Evolutionary conservation across 2,797 vertebrate species (phyloP), one percentile per base, ranked within the genome.

Genomic region (Caiman crocodilus): DNA sequence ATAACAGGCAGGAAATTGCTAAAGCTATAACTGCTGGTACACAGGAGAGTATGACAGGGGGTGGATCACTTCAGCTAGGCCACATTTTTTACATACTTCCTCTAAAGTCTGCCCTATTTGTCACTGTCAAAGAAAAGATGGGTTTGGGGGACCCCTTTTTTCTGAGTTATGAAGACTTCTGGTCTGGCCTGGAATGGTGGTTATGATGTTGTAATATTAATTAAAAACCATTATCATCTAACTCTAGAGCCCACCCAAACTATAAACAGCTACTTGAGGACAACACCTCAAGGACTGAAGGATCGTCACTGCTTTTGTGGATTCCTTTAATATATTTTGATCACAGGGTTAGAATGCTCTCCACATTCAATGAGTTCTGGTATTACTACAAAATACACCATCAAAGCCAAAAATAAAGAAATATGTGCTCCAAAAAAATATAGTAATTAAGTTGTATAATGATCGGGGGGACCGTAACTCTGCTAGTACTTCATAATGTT

Each of bases 401-500:
- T 69, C 87, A 78, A 55, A 50, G 42, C 42, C 42, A 50, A 50
- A 50, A 87, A 88, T 87, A 73, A 71, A 4, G 82, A 69, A 87
- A 91, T 73, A 77, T 75, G 76, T 20, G 89, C 42, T 60, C 69
- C n/a, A 30, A 82, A 71, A 71, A 84, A 16, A 76, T 90, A 67
- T 3, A 12, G 6, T 15, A 23, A 10, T 87, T 79, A 79, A 76
- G 79, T 56, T 69, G 42, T 84, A 16, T 13, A 71, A 21, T 76
- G 26, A 63, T 88, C 85, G 14, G 58, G 28, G 13, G 92, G 89
- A 2, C 56, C 69, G 82, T 73, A 5, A 82, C 64, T 85, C 18
- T 64, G 67, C 57, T 80, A 88, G 82, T 82, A 56, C 64, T 79
- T 83, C 57, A 82, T 67, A 95, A 94, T n/a, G 25, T 20, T 78